Evolutionary conservation across 1,140 invertebrate species (phyloP).

Genomic region (Atta colombica): DNA sequence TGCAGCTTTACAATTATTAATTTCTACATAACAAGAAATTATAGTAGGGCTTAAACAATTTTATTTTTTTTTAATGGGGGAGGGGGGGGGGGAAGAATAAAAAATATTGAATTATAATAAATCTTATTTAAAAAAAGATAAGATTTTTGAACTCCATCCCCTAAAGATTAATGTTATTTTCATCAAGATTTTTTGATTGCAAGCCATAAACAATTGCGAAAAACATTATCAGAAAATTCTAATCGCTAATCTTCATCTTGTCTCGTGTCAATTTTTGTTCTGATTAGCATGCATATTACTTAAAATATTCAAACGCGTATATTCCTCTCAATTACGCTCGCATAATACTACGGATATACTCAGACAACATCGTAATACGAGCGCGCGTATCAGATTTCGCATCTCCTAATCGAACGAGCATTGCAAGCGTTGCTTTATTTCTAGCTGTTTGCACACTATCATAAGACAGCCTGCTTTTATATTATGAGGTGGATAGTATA

Average conservation of each 20-base stretch:
- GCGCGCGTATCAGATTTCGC: slow-evolving; percentile 51
- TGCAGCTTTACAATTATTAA: neutral
- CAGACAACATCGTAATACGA: slow-evolving; percentile 48
- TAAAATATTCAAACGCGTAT: slow-evolving; percentile 48
- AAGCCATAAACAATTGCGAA: neutral
- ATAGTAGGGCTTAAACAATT: no score
- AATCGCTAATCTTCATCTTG: neutral
- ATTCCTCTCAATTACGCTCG: slow-evolving; percentile 53
- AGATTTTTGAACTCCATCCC: no score
- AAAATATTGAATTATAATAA: no score
- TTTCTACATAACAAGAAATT: no score
- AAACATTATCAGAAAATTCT: neutral
- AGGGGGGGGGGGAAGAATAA: no score
- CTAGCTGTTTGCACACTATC: slow-evolving; percentile 22
- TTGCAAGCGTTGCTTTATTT: slow-evolving; percentile 41
- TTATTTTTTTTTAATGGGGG: no score
- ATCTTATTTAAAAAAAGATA: no score
- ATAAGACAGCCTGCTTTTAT: slow-evolving; percentile 43
- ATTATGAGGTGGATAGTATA: slow-evolving; percentile 18
- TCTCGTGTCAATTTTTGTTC: neutral
- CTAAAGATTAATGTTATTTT: neutral
- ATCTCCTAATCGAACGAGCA: slow-evolving; percentile 53
- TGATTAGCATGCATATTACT: neutral
- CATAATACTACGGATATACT: slow-evolving; percentile 40
- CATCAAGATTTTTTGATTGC: neutral